Base-by-base conservation (phyloP, 2,888 invertebrate genomes). In the Temnothorax rugatulus region DNA sequence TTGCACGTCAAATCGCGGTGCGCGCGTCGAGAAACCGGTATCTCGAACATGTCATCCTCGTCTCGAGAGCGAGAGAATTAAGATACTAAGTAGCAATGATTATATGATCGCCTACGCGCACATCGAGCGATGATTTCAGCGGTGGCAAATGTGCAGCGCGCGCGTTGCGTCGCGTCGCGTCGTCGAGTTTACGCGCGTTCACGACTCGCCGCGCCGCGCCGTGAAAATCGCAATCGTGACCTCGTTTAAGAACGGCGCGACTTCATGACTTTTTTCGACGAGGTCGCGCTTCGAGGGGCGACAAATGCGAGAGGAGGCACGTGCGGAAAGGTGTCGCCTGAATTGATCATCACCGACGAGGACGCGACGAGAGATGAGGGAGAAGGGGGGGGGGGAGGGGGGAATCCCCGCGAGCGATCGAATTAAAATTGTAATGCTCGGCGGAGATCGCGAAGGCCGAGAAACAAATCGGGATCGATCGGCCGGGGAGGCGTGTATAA, bases 61-160 rank as follows among this genome's bases (percentile, higher is more conserved):
- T 21, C 47, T 2, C 11, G 15, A 29, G 25, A 25, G 7, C 50
- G 52, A 44, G 69, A 57, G 7, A 52, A 68, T 29, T 29, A 41
- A 29, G 54, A 77, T 76, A 76, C 29, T 29, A 29, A 29, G 50
- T 38, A 38, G 29, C 52, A 4, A 5, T 54, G 69, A 69, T n/a
- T 54, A 7, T 18, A 8, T 21, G 29, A 4, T 44, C 54, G 54
- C 38, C n/a, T 77, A 75, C 29, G 66, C 29, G 66, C 73, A 29
- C 29, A 77, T 77, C 54, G 77, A 54, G 77, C 54, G 77, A 77
- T 77, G 77, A 77, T 77, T 77, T 77, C 68, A 77, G 41, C 68
- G 25, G n/a, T 7, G 68, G 13, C 54, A n/a, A 77, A 68, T 54
- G 68, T 64, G 64, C 47, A 21, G 15, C 21, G 64, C 21, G 29